Evolutionary conservation across 2,888 invertebrate species (phyloP).

Genomic region (Aleiodes leptofemur): DNA sequence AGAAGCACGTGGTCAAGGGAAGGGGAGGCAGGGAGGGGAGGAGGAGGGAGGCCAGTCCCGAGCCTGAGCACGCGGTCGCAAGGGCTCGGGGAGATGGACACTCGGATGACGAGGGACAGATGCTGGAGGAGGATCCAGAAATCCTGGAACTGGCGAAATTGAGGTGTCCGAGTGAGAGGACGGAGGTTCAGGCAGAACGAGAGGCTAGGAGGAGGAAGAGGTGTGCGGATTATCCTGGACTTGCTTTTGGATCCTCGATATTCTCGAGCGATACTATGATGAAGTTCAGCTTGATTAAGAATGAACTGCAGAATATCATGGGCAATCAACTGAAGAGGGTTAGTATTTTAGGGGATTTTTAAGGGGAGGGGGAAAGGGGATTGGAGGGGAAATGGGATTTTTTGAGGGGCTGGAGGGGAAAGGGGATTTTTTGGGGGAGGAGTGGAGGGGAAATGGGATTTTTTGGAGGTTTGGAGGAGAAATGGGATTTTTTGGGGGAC

Average conservation of each 20-base stretch:
- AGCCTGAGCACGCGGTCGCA: constrained; percentile 75
- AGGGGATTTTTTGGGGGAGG: too few relatives aligned
- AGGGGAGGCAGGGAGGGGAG: constrained; percentile 49
- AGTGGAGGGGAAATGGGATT: too few relatives aligned
- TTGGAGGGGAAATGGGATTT: too few relatives aligned
- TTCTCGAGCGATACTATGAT: constrained; percentile 98
- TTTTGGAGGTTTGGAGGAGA: too few relatives aligned
- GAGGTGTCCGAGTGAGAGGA: constrained; percentile 91
- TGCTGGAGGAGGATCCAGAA: constrained; percentile 85
- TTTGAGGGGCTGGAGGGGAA: too few relatives aligned
- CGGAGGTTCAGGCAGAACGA: constrained; percentile 91
- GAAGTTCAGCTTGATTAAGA: constrained; percentile 97
- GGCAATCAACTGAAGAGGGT: constrained; percentile 97
- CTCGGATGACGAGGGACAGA: constrained; percentile 68
- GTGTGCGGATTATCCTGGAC: constrained; percentile 94
- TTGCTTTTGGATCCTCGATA: constrained; percentile 93
- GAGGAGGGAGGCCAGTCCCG: constrained; percentile 56
- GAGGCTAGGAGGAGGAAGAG: constrained; percentile 86
- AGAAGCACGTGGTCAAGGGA: neutral
- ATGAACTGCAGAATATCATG: constrained; percentile 98
- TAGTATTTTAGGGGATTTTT: constrained; percentile 75
- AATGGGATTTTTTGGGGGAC: too few relatives aligned
- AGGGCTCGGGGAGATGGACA: constrained; percentile 73
- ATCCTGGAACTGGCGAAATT: constrained; percentile 88
- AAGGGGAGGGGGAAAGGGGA: too few relatives aligned